phyloP scores from a whole-genome alignment of 92 coral and sea anemone genomes.

The Parazoanthus atlanticus region DNA sequence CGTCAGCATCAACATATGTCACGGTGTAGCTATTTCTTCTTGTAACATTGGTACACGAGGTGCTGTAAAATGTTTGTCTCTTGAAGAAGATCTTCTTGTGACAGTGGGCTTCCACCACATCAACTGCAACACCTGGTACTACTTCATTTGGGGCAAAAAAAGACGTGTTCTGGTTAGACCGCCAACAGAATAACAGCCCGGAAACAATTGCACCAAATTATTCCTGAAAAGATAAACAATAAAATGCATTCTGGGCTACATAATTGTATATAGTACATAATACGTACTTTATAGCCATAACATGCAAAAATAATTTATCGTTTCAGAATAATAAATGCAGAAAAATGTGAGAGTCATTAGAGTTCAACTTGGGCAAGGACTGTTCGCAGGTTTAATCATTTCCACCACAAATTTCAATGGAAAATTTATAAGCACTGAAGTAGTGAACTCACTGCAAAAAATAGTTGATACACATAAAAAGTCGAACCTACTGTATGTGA shows the following conservation, averaged over 20 bases:
- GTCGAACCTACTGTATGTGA: background rate
- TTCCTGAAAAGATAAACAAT: slow-evolving; percentile 27
- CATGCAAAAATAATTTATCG: background rate
- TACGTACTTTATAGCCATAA: background rate
- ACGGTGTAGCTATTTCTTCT: slow-evolving; percentile 56
- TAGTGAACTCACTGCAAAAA: background rate
- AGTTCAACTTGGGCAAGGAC: background rate
- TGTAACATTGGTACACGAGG: slow-evolving; percentile 45
- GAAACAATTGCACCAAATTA: slow-evolving; percentile 38
- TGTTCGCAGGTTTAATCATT: too few species aligned
- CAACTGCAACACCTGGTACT: slow-evolving; percentile 50
- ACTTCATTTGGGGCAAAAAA: slow-evolving; percentile 40
- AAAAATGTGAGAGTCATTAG: background rate
- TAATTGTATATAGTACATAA: background rate
- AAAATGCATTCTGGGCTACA: background rate
- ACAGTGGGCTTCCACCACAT: slow-evolving; percentile 33
- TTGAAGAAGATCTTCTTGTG: slow-evolving; percentile 47
- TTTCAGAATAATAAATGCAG: background rate
- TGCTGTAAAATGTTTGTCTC: slow-evolving; percentile 50
- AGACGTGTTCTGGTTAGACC: slow-evolving; percentile 29
- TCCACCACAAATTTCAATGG: background rate
- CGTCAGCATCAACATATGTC: slow-evolving; percentile 3
- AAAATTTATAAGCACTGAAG: background rate
- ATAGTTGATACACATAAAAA: background rate
- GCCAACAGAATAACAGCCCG: slow-evolving; percentile 54